Conservation (phyloP, 2,888 invertebrate genomes). For the Lepidonotus clava region DNA sequence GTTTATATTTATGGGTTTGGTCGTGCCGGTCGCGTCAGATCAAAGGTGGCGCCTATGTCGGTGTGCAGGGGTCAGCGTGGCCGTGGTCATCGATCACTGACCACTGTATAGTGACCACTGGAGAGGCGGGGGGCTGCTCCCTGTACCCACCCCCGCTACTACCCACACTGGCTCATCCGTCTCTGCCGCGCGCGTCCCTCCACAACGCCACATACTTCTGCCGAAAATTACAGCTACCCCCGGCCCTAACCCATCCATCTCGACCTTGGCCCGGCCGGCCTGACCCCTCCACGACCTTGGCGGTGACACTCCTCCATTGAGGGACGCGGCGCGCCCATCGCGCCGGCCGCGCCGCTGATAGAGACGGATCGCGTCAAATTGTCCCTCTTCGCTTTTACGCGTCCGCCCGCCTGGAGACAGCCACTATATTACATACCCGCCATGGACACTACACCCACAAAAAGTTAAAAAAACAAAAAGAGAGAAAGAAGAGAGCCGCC, state of each 20-base stretch:
- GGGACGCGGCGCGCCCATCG: not conserved
- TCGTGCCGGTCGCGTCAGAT: not conserved
- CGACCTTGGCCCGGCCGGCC: conserved; percentile 4
- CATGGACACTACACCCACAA: too few relatives aligned
- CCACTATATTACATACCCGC: too few relatives aligned
- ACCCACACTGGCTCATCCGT: not conserved
- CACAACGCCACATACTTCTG: not conserved
- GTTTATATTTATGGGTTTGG: conserved; percentile 31
- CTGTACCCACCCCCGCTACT: not conserved
- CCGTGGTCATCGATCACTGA: not conserved
- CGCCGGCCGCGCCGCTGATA: not conserved
- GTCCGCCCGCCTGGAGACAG: too few relatives aligned
- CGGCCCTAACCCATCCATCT: conserved; percentile 30
- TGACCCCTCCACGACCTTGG: conserved; percentile 11
- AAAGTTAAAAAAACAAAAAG: too few relatives aligned
- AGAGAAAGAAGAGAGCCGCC: too few relatives aligned
- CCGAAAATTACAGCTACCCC: conserved; percentile 14
- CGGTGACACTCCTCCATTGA: not conserved
- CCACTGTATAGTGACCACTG: not conserved
- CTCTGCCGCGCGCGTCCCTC: not conserved
- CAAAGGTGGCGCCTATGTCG: conserved; percentile 19
- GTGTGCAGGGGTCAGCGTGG: not conserved
- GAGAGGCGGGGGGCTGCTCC: not conserved
- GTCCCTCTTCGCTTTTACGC: too few relatives aligned
- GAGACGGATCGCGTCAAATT: conserved; percentile 1